These are phyloP conservation scores for Betta splendens DNA, from an alignment of 2,797 vertebrate genomes.

Conservation along the genomic window DNA sequence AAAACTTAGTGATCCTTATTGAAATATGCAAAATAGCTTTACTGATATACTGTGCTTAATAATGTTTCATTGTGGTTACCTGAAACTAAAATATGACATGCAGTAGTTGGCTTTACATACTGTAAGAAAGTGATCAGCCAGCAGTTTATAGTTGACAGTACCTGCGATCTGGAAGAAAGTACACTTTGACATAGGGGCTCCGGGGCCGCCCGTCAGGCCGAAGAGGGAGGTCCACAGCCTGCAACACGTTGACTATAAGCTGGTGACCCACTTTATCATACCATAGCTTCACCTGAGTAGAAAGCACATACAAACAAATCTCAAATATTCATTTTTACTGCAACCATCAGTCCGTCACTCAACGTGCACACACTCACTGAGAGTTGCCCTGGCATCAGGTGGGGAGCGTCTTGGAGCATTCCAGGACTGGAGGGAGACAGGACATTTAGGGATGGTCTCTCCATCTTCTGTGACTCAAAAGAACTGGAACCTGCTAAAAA, in stretches of 20 bases:
- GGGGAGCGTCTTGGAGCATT: constrained; percentile 91
- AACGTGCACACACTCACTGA: constrained; percentile 82
- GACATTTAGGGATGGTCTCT: constrained; percentile 96
- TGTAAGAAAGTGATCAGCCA: too few species aligned
- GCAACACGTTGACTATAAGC: constrained; percentile 95
- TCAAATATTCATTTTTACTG: neutral
- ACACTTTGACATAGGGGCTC: constrained; percentile 99
- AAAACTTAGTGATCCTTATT: too few species aligned
- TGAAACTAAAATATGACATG: too few species aligned
- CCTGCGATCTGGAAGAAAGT: constrained; percentile 99
- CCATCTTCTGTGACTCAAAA: constrained; percentile 99
- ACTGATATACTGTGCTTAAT: too few species aligned
- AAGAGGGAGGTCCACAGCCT: constrained; percentile 90
- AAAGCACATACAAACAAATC: constrained; percentile 27
- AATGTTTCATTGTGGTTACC: too few species aligned
- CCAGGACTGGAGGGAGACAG: constrained; percentile 96
- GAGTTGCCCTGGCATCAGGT: constrained; percentile 93
- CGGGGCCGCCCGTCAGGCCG: constrained; percentile 93
- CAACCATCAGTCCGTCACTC: neutral
- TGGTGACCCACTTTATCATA: constrained; percentile 98
- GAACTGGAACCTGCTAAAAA: constrained; percentile 93
- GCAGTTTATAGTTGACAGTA: constrained; percentile 58
- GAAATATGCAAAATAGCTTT: too few species aligned
- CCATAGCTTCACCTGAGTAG: constrained; percentile 92
- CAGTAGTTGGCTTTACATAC: too few species aligned